Evolutionary conservation across 2,113 vertebrate genomes (phyloP).

Genomic region (Colistium nudipinnis): DNA sequence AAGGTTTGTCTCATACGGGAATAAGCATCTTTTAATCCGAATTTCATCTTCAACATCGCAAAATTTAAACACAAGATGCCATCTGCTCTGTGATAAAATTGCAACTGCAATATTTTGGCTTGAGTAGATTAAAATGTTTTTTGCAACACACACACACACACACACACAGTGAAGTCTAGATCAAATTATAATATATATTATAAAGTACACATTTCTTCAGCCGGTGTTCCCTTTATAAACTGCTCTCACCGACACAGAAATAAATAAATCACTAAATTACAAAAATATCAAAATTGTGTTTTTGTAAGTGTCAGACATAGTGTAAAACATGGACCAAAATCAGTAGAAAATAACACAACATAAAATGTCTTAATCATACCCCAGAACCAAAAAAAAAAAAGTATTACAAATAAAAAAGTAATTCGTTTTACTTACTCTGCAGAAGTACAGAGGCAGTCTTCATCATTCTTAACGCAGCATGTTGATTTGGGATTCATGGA

Average conservation of each 20-base stretch:
- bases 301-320: too few species aligned
- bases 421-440: not conserved
- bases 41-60: constrained; percentile 43
- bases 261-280: constrained; percentile 32
- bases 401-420: not conserved
- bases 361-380: not conserved
- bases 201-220: constrained; percentile 25
- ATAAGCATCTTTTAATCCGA: constrained; percentile 47
- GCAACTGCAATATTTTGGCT: constrained; percentile 52
- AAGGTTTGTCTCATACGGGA: constrained; percentile 42
- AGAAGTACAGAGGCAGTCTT: not conserved
- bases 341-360: too few species aligned
- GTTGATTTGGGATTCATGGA: constrained; percentile 23
- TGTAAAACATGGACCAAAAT: too few species aligned
- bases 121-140: constrained; percentile 39
- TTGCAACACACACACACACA: constrained; percentile 12
- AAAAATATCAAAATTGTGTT: not conserved
- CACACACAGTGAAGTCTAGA: constrained; percentile 13
- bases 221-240: constrained; percentile 17
- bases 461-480: not conserved
- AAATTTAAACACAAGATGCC: constrained; percentile 38
- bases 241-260: not conserved
- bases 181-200: constrained; percentile 24
- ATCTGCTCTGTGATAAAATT: constrained; percentile 52
- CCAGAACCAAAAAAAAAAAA: not conserved